Conservation (phyloP, 2,888 invertebrate species). For the Sympetrum striolatum region DNA sequence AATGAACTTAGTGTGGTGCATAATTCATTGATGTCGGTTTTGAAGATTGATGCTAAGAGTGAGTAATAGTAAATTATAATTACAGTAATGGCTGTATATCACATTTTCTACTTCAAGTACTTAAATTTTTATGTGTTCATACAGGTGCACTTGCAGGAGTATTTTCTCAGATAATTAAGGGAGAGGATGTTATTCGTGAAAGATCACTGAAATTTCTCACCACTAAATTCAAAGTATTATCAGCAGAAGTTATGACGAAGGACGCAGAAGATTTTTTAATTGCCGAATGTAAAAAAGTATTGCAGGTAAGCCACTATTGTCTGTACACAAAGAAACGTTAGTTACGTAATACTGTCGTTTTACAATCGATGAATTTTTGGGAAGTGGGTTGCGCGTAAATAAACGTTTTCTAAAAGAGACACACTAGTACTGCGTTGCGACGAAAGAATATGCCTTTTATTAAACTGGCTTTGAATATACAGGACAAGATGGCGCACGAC, state of each 20-base stretch:
- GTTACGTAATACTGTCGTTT: too few relatives aligned
- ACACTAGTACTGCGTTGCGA: too few relatives aligned
- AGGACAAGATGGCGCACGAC: too few relatives aligned
- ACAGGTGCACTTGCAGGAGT: slow-evolving; percentile 71
- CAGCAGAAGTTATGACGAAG: slow-evolving; percentile 77
- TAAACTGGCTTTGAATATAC: too few relatives aligned
- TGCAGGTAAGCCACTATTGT: slow-evolving; percentile 65
- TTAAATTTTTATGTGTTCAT: slow-evolving; percentile 61
- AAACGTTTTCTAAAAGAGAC: too few relatives aligned
- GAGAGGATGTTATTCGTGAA: slow-evolving; percentile 80
- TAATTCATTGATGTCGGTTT: slow-evolving; percentile 78
- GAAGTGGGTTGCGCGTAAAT: too few relatives aligned
- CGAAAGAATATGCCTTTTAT: too few relatives aligned
- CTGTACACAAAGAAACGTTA: background rate
- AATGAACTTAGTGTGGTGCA: slow-evolving; percentile 85
- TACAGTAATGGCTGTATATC: background rate
- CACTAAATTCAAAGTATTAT: slow-evolving; percentile 81
- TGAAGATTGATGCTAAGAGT: slow-evolving; percentile 76
- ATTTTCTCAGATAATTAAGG: slow-evolving; percentile 72
- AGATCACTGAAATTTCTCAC: slow-evolving; percentile 87
- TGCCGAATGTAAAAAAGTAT: slow-evolving; percentile 83
- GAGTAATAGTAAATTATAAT: slow-evolving; percentile 2
- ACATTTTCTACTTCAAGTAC: background rate
- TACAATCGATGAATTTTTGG: too few relatives aligned
- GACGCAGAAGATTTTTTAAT: slow-evolving; percentile 87